phyloP scores from a whole-genome alignment of 2,113 vertebrate species.

The Strigops habroptila region DNA sequence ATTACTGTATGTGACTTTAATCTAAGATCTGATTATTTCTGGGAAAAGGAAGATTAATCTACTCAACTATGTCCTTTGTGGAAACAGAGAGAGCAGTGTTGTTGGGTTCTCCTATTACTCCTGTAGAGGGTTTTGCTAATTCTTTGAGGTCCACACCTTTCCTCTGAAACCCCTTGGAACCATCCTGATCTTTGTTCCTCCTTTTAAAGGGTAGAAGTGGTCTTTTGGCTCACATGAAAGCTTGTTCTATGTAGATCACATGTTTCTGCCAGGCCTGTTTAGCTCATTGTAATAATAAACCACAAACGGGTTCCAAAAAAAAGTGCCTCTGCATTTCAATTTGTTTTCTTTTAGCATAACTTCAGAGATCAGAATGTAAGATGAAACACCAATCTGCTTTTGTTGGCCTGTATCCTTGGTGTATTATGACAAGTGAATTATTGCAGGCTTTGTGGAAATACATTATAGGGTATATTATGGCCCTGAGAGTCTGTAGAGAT shows the following conservation, averaged over 20 bases:
- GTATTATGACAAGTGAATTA: slow-evolving; percentile 46
- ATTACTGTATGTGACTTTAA: background rate
- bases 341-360: slow-evolving; percentile 54
- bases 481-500: background rate
- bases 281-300: slow-evolving; percentile 8
- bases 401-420: slow-evolving; percentile 18
- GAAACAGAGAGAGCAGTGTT: background rate
- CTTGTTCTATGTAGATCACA: slow-evolving; percentile 6
- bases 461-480: background rate
- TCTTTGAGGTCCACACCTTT: background rate
- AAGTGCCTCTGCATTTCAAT: slow-evolving; percentile 14
- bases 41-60: background rate
- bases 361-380: slow-evolving; percentile 27
- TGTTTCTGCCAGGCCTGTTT: slow-evolving; percentile 28
- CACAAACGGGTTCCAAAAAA: background rate
- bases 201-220: background rate
- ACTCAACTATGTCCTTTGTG: background rate
- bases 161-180: background rate
- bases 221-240: background rate
- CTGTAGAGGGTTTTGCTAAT: background rate
- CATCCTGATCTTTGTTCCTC: background rate
- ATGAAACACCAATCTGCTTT: slow-evolving; percentile 53
- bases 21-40: background rate
- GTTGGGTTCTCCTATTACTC: background rate
- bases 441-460: slow-evolving; percentile 30